Base-by-base conservation (phyloP, 1,140 invertebrate genomes). In the Zaprionus davidi region DNA sequence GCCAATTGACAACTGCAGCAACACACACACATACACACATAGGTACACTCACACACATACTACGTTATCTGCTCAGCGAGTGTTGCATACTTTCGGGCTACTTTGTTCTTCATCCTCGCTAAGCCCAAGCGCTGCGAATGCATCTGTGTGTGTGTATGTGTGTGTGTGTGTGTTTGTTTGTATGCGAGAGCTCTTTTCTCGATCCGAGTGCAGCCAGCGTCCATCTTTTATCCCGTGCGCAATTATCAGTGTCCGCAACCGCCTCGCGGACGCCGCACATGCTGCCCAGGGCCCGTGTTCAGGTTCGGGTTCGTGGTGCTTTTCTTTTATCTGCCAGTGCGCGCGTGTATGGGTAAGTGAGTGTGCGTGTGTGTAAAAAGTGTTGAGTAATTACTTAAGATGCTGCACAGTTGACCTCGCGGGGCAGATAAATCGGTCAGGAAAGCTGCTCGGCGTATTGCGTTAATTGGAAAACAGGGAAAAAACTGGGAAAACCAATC, bases 221-320 rank as follows among this genome's bases (percentile, higher is more conserved):
- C 22, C 72, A 71, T 57, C 38, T 58, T 64, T 49, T 24, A 59
- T 64, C 41, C 67, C 63, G 22, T 7, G 59, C 11, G 38, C 72
- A 75, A 75, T 75, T 75, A 64, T 75, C 59, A 75, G 72, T 71
- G 59, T 67, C 64, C 41, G 53, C 51, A 58, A 53, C 72, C 24
- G 28, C n/a, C 31, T 75, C 58, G 72, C 72, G 34, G 28, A 63
- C 53, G 51, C 72, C 63, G 67, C 65, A 73, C 44, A 53, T 26
- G 3, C 20, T 31, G 20, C 28, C 56, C 55, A 49, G 56, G 41
- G 56, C 41, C 56, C 9, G 46, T 22, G 20, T 51, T 20, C 20
- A 24, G 20, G 3, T 51, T 12, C 4, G 9, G 17, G 20, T 51
- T 20, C 17, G 20, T 17, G 22, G 1, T 11, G 11, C 9, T 49